These are phyloP conservation scores for Tiphia femorata DNA, from an alignment of 2,888 invertebrate genomes.

Conservation along the genomic window DNA sequence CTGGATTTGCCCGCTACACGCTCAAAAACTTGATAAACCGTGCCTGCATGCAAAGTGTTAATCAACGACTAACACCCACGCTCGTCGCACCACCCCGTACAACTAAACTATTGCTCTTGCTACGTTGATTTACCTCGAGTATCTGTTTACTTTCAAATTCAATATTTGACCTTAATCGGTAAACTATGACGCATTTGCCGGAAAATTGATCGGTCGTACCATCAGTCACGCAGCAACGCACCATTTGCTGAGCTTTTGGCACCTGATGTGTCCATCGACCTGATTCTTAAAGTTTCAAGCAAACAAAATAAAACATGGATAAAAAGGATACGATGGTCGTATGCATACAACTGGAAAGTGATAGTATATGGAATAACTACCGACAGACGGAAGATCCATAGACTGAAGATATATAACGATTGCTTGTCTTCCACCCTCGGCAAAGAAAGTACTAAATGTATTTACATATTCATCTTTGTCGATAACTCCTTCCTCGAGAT, in stretches of 20 bases:
- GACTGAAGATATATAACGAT: conserved; percentile 78
- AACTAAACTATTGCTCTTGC: no score
- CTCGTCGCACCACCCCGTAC: no score
- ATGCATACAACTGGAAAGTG: no score
- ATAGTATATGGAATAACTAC: no score
- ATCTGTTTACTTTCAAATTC: conserved; percentile 77
- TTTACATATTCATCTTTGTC: conserved; percentile 77
- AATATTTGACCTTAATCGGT: conserved; percentile 74
- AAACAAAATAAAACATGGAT: no score
- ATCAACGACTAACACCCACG: no score
- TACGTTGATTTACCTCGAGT: conserved; percentile 73
- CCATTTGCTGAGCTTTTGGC: conserved; percentile 62
- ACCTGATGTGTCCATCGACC: conserved; percentile 72
- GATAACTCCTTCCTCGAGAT: conserved; percentile 78
- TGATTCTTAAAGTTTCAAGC: conserved; percentile 74
- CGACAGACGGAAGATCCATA: conserved; percentile 76
- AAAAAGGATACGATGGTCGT: no score
- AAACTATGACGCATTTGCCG: conserved; percentile 79
- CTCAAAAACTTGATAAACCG: neutral
- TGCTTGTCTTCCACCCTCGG: conserved; percentile 74
- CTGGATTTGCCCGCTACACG: neutral
- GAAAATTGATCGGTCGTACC: conserved; percentile 73
- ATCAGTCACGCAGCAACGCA: conserved; percentile 76
- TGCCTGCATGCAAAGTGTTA: no score
- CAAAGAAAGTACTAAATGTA: conserved; percentile 75